Conservation (phyloP, 2,113 vertebrate genomes). For the Chaetodon auriga region DNA sequence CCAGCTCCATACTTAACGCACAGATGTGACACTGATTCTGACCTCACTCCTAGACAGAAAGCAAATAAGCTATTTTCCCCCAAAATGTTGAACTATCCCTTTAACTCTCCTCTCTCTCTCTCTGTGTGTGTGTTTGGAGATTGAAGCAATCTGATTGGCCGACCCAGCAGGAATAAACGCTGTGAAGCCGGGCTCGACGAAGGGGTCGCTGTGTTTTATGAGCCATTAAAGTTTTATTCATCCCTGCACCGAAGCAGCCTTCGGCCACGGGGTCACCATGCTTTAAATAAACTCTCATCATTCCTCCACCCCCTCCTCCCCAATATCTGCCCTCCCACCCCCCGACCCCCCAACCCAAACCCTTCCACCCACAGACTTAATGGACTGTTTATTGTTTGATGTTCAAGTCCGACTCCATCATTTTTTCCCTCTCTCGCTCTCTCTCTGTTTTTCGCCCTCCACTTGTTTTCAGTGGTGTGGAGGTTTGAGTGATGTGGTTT, state of each 20-base stretch:
- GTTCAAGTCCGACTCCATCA: conserved; percentile 86
- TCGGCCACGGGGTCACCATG: conserved; percentile 94
- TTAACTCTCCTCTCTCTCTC: conserved; percentile 28
- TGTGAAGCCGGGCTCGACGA: conserved; percentile 88
- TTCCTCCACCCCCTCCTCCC: conserved; percentile 87
- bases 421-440: conserved; percentile 77
- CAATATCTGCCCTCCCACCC: conserved; percentile 85
- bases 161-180: conserved; percentile 77
- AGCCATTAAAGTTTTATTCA: conserved; percentile 99
- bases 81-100: conserved; percentile 24
- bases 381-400: conserved; percentile 91
- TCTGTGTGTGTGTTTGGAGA: conserved; percentile 52
- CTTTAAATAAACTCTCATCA: conserved; percentile 99
- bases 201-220: conserved; percentile 97
- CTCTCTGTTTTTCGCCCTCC: conserved; percentile 41
- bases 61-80: neutral
- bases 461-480: conserved; percentile 59
- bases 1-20: too few species aligned
- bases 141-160: conserved; percentile 67
- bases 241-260: conserved; percentile 95
- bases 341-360: conserved; percentile 13
- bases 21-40: neutral
- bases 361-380: conserved; percentile 81
- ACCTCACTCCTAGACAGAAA: neutral
- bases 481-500: conserved; percentile 69